Conservation (phyloP, 2,888 invertebrate species). For the Drosophila subsilvestris region DNA sequence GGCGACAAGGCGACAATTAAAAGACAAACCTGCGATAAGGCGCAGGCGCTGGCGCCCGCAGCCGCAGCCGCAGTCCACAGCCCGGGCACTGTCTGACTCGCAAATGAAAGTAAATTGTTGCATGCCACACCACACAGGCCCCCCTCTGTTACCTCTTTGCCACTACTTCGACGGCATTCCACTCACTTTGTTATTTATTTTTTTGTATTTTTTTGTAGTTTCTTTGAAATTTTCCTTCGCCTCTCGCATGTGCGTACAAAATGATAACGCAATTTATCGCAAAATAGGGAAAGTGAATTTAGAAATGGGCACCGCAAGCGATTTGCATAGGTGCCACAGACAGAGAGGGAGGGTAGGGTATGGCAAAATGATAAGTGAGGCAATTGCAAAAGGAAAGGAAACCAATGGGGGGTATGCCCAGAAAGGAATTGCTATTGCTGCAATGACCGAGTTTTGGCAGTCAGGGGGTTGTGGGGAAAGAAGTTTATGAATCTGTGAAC, state of each 20-base stretch:
- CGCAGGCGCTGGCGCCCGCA: conserved; percentile 54
- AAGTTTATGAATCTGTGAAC: too few species aligned
- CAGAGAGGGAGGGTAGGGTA: conserved; percentile 4
- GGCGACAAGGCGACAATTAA: conserved; percentile 69
- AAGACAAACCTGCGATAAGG: conserved; percentile 59
- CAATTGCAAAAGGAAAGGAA: conserved; percentile 27
- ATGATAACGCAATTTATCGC: conserved; percentile 77
- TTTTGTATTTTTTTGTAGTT: background rate
- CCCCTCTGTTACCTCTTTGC: conserved; percentile 3
- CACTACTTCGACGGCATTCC: conserved; percentile 66
- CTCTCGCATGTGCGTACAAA: conserved; percentile 66
- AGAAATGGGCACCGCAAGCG: conserved; percentile 43
- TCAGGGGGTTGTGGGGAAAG: background rate
- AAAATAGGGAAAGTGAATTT: conserved; percentile 74
- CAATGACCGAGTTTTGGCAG: background rate
- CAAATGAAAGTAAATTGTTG: conserved; percentile 78
- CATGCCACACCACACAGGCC: conserved; percentile 50
- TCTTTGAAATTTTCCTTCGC: conserved; percentile 58
- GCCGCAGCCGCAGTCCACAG: conserved; percentile 54
- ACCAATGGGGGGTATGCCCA: background rate
- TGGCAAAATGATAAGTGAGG: conserved; percentile 33
- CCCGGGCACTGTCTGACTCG: conserved; percentile 27
- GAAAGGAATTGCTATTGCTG: background rate
- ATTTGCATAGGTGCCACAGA: conserved; percentile 46
- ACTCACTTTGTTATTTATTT: conserved; percentile 57